Evolutionary conservation across 35 echinoderm and acorn worm species (phyloP).

Genomic region (Chiridota heheva): DNA sequence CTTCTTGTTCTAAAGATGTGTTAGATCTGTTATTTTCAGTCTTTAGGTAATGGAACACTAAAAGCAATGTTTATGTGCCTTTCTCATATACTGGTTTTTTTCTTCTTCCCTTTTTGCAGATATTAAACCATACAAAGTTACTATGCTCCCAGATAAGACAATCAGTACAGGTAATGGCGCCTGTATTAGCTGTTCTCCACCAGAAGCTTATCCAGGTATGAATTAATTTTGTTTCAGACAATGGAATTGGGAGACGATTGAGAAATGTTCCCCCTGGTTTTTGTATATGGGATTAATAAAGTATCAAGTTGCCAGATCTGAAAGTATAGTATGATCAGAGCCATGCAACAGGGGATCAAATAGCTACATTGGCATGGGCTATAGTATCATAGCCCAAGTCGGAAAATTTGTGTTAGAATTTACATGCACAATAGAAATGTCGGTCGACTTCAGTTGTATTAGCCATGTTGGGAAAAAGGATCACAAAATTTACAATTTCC

Average conservation of each 20-base stretch:
- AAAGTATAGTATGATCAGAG: background rate
- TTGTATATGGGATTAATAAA: background rate
- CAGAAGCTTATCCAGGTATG: conserved; percentile 35
- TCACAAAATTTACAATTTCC: too few relatives aligned
- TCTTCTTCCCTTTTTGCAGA: background rate
- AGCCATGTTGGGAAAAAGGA: too few relatives aligned
- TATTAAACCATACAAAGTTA: conserved; percentile 2
- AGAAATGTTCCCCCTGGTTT: background rate
- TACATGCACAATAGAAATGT: too few relatives aligned
- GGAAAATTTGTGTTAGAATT: background rate
- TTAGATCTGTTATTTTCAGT: too few relatives aligned
- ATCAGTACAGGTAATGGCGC: background rate
- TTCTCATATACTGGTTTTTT: too few relatives aligned
- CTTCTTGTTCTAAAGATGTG: too few relatives aligned
- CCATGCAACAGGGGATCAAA: background rate
- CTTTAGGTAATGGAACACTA: too few relatives aligned
- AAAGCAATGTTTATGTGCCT: too few relatives aligned
- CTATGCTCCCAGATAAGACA: background rate
- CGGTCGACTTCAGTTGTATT: too few relatives aligned
- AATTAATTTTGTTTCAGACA: too few relatives aligned
- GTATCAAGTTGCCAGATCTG: background rate
- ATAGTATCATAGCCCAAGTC: background rate
- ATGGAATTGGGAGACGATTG: background rate
- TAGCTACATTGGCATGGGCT: background rate
- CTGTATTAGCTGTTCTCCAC: conserved; percentile 36